These are phyloP conservation scores for Carassius auratus DNA, from an alignment of 2,113 vertebrate genomes.

Conservation along the genomic window DNA sequence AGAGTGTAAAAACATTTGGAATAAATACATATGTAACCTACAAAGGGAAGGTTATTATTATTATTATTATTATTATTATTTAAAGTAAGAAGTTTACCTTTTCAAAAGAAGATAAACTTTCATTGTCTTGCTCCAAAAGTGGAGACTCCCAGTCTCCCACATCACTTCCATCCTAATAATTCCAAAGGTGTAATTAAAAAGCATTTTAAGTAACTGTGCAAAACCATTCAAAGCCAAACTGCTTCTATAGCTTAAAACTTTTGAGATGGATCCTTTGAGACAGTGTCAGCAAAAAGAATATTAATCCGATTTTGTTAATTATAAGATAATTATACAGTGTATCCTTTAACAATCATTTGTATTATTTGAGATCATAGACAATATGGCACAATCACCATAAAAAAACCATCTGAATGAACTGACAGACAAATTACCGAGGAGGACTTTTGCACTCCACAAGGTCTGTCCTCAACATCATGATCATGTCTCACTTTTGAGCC, in stretches of 20 bases:
- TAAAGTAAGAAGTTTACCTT: constrained; percentile 11
- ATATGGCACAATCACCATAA: not conserved
- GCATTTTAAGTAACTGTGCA: not conserved
- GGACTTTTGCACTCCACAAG: not conserved
- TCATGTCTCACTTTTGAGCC: not conserved
- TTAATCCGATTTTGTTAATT: not conserved
- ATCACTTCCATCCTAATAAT: constrained; percentile 20
- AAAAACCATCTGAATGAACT: not conserved
- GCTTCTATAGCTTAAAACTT: not conserved
- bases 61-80: not conserved
- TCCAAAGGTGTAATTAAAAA: constrained; percentile 14
- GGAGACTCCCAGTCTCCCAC: not conserved
- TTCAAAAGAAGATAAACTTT: constrained; percentile 17
- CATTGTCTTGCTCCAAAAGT: constrained; percentile 6
- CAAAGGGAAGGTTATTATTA: not conserved
- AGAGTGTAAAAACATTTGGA: not conserved
- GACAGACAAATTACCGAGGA: constrained; percentile 14
- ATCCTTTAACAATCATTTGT: not conserved
- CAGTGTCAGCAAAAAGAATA: not conserved
- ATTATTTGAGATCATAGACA: not conserved
- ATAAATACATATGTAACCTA: not conserved
- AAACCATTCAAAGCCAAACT: not conserved
- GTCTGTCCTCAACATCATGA: not conserved
- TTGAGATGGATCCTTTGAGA: not conserved
- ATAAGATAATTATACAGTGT: not conserved